Conservation (phyloP, 1,140 invertebrate genomes). For the Forficula auricularia region DNA sequence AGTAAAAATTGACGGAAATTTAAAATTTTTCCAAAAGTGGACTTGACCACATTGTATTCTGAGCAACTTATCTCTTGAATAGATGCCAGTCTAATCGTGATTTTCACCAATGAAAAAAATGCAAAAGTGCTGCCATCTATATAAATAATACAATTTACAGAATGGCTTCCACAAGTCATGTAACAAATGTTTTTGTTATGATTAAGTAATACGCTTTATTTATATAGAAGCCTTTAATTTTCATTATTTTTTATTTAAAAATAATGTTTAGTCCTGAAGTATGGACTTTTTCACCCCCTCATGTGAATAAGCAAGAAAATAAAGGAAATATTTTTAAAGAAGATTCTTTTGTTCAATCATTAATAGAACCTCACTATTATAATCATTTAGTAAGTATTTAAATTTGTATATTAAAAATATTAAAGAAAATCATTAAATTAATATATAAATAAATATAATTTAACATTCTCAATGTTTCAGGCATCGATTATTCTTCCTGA, state of each 20-base stretch:
- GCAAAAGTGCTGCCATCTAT: too few relatives aligned
- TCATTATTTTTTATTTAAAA: background rate
- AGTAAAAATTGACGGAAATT: too few relatives aligned
- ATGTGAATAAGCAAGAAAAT: constrained; percentile 20
- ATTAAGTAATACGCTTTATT: too few relatives aligned
- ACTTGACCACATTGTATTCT: too few relatives aligned
- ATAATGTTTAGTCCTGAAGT: constrained; percentile 36
- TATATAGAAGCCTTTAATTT: too few relatives aligned
- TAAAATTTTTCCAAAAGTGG: too few relatives aligned
- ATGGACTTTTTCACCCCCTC: constrained; percentile 30
- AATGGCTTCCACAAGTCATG: too few relatives aligned
- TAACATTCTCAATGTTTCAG: constrained; percentile 25
- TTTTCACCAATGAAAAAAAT: too few relatives aligned
- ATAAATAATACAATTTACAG: too few relatives aligned
- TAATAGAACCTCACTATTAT: constrained; percentile 27
- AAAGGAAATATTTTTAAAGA: constrained; percentile 13
- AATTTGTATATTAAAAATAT: constrained; percentile 7
- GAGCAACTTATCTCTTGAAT: too few relatives aligned
- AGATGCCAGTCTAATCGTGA: too few relatives aligned
- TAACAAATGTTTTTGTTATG: too few relatives aligned
- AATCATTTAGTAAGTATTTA: constrained; percentile 30
- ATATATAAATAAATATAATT: constrained; percentile 7
- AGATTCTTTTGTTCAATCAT: constrained; percentile 12
- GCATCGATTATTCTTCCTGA: constrained; percentile 34
- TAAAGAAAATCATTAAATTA: constrained; percentile 5